Percentiles rank a stretch among this genome's conserved stretches.
Conservation (phyloP, 2,113 vertebrate species). For the Propithecus coquereli region DNA sequence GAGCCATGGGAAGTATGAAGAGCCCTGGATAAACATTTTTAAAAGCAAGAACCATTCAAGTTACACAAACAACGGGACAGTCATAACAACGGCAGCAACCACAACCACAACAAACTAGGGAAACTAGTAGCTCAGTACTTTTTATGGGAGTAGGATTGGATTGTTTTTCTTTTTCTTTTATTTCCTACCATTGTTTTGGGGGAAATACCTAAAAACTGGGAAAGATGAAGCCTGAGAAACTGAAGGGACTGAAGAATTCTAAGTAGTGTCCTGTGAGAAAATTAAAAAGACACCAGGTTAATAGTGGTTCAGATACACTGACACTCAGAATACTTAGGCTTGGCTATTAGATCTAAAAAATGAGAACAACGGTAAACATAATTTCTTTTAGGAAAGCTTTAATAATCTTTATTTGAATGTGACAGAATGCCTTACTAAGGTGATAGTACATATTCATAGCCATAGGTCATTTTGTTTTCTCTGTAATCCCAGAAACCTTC, state of each 20-base stretch:
- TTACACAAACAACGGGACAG: constrained; percentile 26
- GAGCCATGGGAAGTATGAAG: constrained; percentile 49
- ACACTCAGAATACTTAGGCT: neutral
- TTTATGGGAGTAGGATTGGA: neutral
- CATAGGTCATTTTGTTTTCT: neutral
- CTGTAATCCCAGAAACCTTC: neutral
- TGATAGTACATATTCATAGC: neutral
- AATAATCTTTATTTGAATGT: neutral
- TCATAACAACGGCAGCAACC: neutral
- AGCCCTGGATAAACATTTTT: constrained; percentile 52
- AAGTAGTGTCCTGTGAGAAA: neutral
- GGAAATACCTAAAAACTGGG: neutral
- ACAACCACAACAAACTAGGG: neutral
- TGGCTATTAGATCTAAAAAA: neutral
- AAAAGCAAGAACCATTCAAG: constrained; percentile 58
- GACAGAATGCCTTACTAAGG: neutral
- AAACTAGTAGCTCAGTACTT: neutral
- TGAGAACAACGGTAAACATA: neutral
- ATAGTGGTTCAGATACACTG: neutral
- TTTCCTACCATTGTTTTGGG: constrained; percentile 34
- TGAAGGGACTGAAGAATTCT: neutral
- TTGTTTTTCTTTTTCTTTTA: constrained; percentile 2
- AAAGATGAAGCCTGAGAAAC: constrained; percentile 22
- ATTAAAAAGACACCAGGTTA: neutral
- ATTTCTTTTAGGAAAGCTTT: neutral